Conservation (phyloP, 1,140 invertebrate genomes). For the Planococcus citri region DNA sequence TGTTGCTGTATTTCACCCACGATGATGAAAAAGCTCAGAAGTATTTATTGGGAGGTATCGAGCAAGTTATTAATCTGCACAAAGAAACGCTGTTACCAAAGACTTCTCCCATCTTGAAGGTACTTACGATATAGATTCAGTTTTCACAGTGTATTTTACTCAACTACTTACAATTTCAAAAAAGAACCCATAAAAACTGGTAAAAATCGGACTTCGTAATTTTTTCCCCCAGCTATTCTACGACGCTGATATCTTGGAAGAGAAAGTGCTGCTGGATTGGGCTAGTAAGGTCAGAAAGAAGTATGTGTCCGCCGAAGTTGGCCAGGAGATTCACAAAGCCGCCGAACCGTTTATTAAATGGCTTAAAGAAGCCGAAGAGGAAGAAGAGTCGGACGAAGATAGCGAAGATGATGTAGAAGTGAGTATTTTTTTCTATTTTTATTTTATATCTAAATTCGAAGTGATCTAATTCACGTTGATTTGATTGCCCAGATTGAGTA, state of each 20-base stretch:
- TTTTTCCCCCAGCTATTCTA: slow-evolving; percentile 61
- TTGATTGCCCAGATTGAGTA: slow-evolving; percentile 66
- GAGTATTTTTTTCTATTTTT: slow-evolving; percentile 23
- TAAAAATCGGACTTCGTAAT: neutral
- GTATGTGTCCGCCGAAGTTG: slow-evolving; percentile 81
- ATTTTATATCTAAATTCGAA: neutral
- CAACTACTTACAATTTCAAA: too few relatives aligned
- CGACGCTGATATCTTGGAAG: slow-evolving; percentile 87
- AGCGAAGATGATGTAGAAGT: slow-evolving; percentile 57
- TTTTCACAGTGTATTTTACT: too few relatives aligned
- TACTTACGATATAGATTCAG: slow-evolving; percentile 30
- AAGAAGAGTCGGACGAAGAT: slow-evolving; percentile 60
- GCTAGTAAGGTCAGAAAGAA: slow-evolving; percentile 85
- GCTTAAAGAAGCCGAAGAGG: slow-evolving; percentile 93
- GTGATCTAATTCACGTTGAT: neutral
- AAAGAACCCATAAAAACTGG: too few relatives aligned
- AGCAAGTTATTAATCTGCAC: slow-evolving; percentile 79
- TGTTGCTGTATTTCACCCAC: slow-evolving; percentile 74
- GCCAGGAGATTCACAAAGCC: slow-evolving; percentile 81
- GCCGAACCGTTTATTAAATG: slow-evolving; percentile 90
- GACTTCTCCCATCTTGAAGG: slow-evolving; percentile 80
- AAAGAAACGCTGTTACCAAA: slow-evolving; percentile 69
- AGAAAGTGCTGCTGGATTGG: slow-evolving; percentile 90
- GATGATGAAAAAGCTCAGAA: slow-evolving; percentile 85
- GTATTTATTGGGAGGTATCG: slow-evolving; percentile 87